Evolutionary conservation across 37 sponge, comb jelly and placozoan genomes (phyloP), one percentile per base, ranked within the genome.

Genomic region (Beroe ovata): DNA sequence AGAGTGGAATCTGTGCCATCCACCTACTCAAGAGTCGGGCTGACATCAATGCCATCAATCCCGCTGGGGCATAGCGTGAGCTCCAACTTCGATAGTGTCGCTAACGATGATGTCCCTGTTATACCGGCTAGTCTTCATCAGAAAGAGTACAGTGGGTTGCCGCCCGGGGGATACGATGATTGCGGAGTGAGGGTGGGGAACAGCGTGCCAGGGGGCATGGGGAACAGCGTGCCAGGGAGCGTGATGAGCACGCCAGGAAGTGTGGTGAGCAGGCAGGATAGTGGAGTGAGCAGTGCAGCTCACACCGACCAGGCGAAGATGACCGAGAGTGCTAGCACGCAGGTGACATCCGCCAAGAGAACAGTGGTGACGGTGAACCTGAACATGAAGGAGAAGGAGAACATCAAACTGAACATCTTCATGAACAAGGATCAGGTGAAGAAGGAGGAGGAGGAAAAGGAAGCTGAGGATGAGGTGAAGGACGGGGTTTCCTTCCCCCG

Each of bases 321-420:
- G 36, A 66, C 69, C 1, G 69, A 66, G 16, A 66, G 69, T 66
- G 69, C 30, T 1, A 30, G 30, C 32, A 66, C 69, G 29, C 69
- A 66, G 84, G 84, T 77, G 47, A 77, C 84, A 41, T 77, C 84
- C 20, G 84, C 84, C 20, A 77, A 77, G 47, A 33, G 84, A 4
- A 77, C 84, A n/a, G 84, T 77, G 26, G 84, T 77, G 1, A 77
- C 84, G 8, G 84, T 77, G 14, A 77, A 77, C 54, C 54, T 77
- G 41, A 77, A 77, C 84, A 77, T 77, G 84, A 77, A 77, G 28
- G 84, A 77, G 21, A 77, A 77, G 38, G 84, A 77, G 54, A 77
- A 77, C 84, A 77, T 77, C 26, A 77, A 77, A 40, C 54, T 77
- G 0, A 77, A 77, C 84, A 77, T 77, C 84, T 77, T 77, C 84